phyloP scores from a whole-genome alignment of 1,140 invertebrate species.

The Leucophenga varia region DNA sequence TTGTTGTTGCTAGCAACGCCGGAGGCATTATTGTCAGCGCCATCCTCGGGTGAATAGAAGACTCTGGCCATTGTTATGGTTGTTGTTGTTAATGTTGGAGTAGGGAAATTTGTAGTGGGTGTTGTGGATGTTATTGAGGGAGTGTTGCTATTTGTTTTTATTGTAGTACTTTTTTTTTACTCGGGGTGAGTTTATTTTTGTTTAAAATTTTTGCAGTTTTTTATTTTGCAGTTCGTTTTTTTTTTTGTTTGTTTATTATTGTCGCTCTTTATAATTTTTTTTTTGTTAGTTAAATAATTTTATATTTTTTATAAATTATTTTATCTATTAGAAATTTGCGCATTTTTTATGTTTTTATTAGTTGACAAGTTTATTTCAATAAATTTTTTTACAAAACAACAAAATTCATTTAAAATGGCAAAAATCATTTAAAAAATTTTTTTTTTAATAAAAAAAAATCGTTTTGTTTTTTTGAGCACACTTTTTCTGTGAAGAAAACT shows the following conservation, averaged over 20 bases:
- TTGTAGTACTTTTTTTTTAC: constrained; percentile 1
- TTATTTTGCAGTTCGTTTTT: constrained; percentile 16
- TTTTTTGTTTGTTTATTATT: constrained; percentile 18
- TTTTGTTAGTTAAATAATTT: constrained; percentile 35
- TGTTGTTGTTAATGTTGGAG: neutral
- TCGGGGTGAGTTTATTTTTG: neutral
- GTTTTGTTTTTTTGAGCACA: constrained; percentile 5
- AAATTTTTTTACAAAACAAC: too few relatives aligned
- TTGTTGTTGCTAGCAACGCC: constrained; percentile 9
- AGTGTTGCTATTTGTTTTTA: constrained; percentile 13
- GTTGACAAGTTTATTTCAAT: constrained; percentile 15
- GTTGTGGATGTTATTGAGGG: constrained; percentile 1
- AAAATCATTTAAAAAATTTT: constrained; percentile 26
- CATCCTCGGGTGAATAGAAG: constrained; percentile 53
- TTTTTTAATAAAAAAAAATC: constrained; percentile 1
- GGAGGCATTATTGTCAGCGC: constrained; percentile 45
- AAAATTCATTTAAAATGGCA: too few relatives aligned
- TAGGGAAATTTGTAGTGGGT: neutral
- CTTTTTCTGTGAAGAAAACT: too few relatives aligned
- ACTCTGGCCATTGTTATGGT: constrained; percentile 48
- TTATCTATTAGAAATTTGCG: constrained; percentile 41
- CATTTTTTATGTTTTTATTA: constrained; percentile 33
- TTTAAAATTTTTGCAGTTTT: constrained; percentile 1
- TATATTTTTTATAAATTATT: constrained; percentile 50
- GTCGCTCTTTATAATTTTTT: constrained; percentile 7